A percentile compares a stretch with the other conserved stretches of the same genome.
Conservation (phyloP, 2,113 vertebrate genomes). For the Salvelinus fontinalis region DNA sequence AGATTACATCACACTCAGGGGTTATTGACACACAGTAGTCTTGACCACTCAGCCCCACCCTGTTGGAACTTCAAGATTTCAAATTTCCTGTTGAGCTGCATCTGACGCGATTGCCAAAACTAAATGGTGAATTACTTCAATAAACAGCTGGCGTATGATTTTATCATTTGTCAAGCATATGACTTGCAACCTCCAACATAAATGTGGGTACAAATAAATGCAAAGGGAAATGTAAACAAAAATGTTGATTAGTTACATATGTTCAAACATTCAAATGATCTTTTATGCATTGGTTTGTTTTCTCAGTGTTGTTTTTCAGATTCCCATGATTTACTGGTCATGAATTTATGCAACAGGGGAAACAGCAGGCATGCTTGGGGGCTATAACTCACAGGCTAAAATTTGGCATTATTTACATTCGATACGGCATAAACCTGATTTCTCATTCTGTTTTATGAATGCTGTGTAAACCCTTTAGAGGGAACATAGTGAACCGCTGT, state of each 20-base stretch:
- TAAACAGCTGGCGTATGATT: conserved; percentile 41
- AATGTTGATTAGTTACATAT: conserved; percentile 66
- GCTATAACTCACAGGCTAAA: conserved; percentile 75
- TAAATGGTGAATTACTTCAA: conserved; percentile 37
- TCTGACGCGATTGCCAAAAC: conserved; percentile 30
- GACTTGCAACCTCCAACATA: conserved; percentile 26
- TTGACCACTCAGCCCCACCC: conserved; percentile 9
- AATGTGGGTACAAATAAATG: conserved; percentile 48
- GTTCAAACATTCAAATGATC: conserved; percentile 68
- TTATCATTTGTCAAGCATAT: conserved; percentile 28
- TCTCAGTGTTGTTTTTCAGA: conserved; percentile 53
- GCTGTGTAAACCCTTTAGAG: conserved; percentile 56
- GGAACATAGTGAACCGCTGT: conserved; percentile 29
- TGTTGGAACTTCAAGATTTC: conserved; percentile 1
- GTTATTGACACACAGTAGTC: conserved; percentile 34
- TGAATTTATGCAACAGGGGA: conserved; percentile 74
- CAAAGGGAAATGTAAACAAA: conserved; percentile 43
- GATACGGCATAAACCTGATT: conserved; percentile 60
- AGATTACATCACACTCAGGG: conserved; percentile 51
- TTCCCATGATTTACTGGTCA: conserved; percentile 72
- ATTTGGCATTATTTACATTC: conserved; percentile 77
- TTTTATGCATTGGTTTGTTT: conserved; percentile 66
- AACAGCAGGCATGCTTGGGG: conserved; percentile 58
- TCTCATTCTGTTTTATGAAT: conserved; percentile 59
- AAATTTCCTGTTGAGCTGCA: conserved; percentile 35